phyloP scores from a whole-genome alignment of 2,797 vertebrate species.

The Danio albolineatus region DNA sequence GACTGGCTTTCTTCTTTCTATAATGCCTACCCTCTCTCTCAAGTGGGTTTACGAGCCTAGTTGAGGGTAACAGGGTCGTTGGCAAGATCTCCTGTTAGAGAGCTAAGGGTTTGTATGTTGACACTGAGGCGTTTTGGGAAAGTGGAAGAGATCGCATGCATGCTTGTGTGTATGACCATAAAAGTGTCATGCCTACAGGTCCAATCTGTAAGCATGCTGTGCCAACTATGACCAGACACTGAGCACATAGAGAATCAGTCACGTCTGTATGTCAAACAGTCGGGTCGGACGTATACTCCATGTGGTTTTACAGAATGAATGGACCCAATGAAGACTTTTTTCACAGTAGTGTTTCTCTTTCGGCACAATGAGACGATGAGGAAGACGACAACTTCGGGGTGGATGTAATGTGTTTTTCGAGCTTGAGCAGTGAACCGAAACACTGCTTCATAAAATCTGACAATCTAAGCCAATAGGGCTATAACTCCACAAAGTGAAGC shows the following conservation, averaged over 20 bases:
- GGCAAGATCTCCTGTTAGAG: background rate
- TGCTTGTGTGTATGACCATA: constrained; percentile 28
- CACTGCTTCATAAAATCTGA: constrained; percentile 7
- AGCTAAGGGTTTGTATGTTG: constrained; percentile 57
- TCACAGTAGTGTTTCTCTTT: constrained; percentile 25
- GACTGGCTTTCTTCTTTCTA: background rate
- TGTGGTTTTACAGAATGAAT: constrained; percentile 48
- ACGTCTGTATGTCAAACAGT: constrained; percentile 56
- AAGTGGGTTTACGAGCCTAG: constrained; percentile 40
- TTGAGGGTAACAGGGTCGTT: constrained; percentile 1
- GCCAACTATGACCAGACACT: constrained; percentile 45
- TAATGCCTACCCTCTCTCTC: background rate
- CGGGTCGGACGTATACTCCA: constrained; percentile 23
- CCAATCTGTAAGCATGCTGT: constrained; percentile 41
- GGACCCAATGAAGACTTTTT: constrained; percentile 1
- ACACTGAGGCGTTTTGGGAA: constrained; percentile 21
- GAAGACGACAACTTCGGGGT: background rate
- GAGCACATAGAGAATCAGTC: constrained; percentile 54
- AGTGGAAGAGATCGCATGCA: background rate
- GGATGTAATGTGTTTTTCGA: constrained; percentile 29
- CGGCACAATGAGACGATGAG: background rate
- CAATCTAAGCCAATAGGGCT: background rate
- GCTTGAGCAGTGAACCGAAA: constrained; percentile 12
- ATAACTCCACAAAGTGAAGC: constrained; percentile 14
- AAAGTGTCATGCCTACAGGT: constrained; percentile 3